Base-by-base conservation (phyloP, 2,113 vertebrate genomes). In the Recurvirostra avosetta region DNA sequence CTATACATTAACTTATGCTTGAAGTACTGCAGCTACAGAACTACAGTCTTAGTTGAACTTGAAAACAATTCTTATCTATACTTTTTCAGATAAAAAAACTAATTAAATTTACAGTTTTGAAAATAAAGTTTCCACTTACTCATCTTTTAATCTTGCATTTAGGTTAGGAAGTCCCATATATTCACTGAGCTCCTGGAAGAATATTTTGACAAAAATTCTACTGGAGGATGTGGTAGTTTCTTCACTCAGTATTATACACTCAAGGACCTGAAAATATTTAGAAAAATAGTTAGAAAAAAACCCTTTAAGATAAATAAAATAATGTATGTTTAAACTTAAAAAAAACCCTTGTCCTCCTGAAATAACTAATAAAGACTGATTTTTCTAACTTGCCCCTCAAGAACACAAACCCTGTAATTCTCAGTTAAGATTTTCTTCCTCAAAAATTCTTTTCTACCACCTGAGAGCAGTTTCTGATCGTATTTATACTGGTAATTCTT, bases 161-260 rank as follows among this genome's bases (percentile, higher is more conserved):
- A 99, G 99, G 95, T 98, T 99, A 70, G 99, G 99, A 88, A 99
- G 99, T 66, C 99, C 99, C 99, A 99, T 99, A 94, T 99, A 99
- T 98, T 99, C 99, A 97, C 99, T 99, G 7, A 99, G 99, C 88
- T 99, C 99, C 94, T 99, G 99, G 96, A 99, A 99, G 78, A 99
- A 99, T 96, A 99, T 99, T 98, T 99, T 99, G 32, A 99, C 99
- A 97, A 99, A 99, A 95, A 99, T 99, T 95, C 99, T 99, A 77
- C 99, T 99, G 78, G 99, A 99, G 1, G 99, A 99, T 1, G 99
- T 99, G 5, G 99, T 99, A 8, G 99, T 99, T 97, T 99, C 99
- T 97, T 99, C 99, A 88, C 99, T 99, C 95, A 99, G 98, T 93
- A 97, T 98, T 97, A 99, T 98, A 58, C 98, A 99, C 96, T 99